Conservation (phyloP, 35 echinoderm and acorn worm genomes). For the Amphiura filiformis region DNA sequence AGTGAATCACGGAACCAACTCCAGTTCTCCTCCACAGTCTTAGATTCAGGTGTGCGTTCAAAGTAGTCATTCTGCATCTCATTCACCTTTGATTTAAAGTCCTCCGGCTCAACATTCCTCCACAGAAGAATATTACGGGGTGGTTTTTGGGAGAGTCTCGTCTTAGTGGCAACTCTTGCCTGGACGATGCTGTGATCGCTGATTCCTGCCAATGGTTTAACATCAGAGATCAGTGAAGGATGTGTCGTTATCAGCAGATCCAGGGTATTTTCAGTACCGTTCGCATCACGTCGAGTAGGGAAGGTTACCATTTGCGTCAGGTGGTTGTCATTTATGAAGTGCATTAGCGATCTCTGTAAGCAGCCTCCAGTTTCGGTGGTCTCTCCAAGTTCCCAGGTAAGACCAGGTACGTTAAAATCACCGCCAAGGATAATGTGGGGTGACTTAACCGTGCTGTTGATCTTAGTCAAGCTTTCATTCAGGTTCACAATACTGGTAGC, state of each 20-base stretch:
- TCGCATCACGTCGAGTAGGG: slow-evolving; percentile 14
- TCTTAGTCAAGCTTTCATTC: slow-evolving; percentile 23
- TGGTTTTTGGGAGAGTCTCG: slow-evolving; percentile 20
- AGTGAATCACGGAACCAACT: slow-evolving; percentile 21
- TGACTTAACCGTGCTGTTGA: neutral
- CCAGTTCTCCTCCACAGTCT: slow-evolving; percentile 33
- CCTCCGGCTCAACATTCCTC: slow-evolving; percentile 28
- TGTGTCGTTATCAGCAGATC: slow-evolving; percentile 40
- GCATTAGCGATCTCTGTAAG: slow-evolving; percentile 5
- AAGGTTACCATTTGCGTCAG: slow-evolving; percentile 31
- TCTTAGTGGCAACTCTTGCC: slow-evolving; percentile 17
- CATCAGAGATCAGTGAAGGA: slow-evolving; percentile 17
- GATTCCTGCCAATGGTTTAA: slow-evolving; percentile 15
- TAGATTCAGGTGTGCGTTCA: slow-evolving; percentile 1
- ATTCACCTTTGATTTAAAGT: slow-evolving; percentile 5
- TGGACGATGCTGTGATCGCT: slow-evolving; percentile 39
- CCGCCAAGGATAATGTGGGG: slow-evolving; percentile 39
- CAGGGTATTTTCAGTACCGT: slow-evolving; percentile 31
- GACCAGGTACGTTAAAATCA: slow-evolving; percentile 41
- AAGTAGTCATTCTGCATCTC: slow-evolving; percentile 29
- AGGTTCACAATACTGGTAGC: neutral
- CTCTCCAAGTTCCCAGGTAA: neutral
- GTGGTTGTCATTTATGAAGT: slow-evolving; percentile 46
- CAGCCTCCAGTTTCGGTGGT: neutral
- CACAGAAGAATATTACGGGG: slow-evolving; percentile 31